Base-by-base conservation (phyloP, 2,888 invertebrate genomes). In the Andrena bicolor region DNA sequence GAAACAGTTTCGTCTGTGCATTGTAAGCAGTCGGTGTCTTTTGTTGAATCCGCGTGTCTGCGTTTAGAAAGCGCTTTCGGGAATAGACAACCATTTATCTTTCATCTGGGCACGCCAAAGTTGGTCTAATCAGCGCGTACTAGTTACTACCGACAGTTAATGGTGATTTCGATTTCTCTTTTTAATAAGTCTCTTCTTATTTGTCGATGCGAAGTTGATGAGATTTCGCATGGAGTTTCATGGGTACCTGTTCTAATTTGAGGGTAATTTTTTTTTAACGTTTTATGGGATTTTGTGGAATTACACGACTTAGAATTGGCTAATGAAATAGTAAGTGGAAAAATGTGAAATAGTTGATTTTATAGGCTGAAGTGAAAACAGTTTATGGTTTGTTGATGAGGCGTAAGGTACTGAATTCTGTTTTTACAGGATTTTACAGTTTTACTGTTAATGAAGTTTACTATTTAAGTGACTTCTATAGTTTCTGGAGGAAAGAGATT, bases 51-150 rank as follows among this genome's bases (percentile, higher is more conserved):
- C 41, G 0, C 0, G 61, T 32, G 48, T 20, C 49, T 13, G 20
- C 41, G 28, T 58, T 75, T 23, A 63, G 51, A 61, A 70, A 76
- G 76, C 69, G 51, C 58, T 48, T 58, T 71, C 41, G 58, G 28
- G 23, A 64, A 72, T 26, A 23, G 5, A 30, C 13, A 3, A 28
- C 16, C 63, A 23, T 49, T 58, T 60, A 70, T 60, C 76, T 0
- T 3, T 8, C 69, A 65, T 65, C 49, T 60, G 1, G 35, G 2
- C 60, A 3, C 32, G 16, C n/a, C 61, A 28, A 26, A 32, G 64
- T 26, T 49, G 58, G 23, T 51, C 51, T 77, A 65, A 72, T 79
- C 61, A 60, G 56, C 51, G 35, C 10, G 32, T 5, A 51, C 51
- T 51, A 51, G 51, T 20, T 20, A 20, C 20, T 7, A 51, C 41